Conservation (phyloP, 2,113 vertebrate genomes). For the Petroica traversi region DNA sequence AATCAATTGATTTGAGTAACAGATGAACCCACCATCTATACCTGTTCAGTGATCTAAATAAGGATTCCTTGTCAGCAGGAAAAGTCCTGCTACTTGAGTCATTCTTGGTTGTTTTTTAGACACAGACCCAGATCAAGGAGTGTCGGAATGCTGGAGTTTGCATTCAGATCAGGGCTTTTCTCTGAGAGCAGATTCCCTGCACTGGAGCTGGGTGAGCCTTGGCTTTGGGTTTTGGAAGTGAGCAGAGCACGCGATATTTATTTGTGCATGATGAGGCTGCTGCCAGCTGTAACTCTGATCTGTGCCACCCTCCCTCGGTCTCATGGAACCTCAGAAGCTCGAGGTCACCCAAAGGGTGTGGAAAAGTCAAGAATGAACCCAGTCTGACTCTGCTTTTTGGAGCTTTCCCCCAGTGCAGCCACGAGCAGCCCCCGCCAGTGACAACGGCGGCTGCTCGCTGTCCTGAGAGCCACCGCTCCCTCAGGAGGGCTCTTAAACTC, state of each 20-base stretch:
- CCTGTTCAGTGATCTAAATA: background rate
- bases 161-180: background rate
- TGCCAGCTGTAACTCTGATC: background rate
- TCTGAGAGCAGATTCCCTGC: background rate
- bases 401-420: background rate
- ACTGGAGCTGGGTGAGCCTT: background rate
- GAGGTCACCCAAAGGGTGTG: background rate
- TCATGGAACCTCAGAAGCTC: background rate
- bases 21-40: background rate
- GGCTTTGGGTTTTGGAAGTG: background rate
- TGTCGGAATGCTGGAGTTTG: background rate
- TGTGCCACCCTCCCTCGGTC: background rate
- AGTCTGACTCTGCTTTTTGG: background rate
- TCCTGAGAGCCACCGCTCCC: background rate
- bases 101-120: background rate
- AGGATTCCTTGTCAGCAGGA: background rate
- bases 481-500: background rate
- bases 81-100: background rate
- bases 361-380: background rate
- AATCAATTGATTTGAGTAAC: background rate
- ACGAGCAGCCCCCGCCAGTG: background rate
- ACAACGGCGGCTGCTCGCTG: background rate
- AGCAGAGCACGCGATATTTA: background rate
- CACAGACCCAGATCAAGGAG: background rate
- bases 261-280: background rate